These are phyloP conservation scores for Apodemus speciosus DNA, from an alignment of 2,113 vertebrate species.

Conservation along the genomic window DNA sequence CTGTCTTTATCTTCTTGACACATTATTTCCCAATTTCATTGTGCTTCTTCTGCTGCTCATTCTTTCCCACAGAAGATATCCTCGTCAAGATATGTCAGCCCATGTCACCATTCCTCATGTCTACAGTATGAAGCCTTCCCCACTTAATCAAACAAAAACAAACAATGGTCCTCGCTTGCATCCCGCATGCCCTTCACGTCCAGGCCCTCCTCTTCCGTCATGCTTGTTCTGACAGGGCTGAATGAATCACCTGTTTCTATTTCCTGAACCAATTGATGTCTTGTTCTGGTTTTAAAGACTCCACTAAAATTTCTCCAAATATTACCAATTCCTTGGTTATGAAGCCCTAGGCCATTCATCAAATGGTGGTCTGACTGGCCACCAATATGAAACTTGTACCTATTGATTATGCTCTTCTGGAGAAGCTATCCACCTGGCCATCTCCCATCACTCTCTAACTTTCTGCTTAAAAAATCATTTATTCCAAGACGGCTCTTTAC, in stretches of 20 bases:
- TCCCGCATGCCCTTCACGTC: rapidly evolving
- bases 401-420: background rate
- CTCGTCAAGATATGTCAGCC: background rate
- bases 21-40: conserved; percentile 58
- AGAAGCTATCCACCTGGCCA: background rate
- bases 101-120: background rate
- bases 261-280: background rate
- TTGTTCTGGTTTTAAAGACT: background rate
- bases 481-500: background rate
- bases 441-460: background rate
- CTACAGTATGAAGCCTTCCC: conserved; percentile 20
- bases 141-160: background rate
- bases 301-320: background rate
- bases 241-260: background rate
- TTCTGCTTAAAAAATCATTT: background rate
- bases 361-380: background rate
- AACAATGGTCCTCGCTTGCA: background rate
- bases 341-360: background rate
- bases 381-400: background rate
- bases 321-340: background rate
- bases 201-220: background rate
- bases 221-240: background rate
- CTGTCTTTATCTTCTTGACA: conserved; percentile 64
- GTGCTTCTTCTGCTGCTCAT: conserved; percentile 3
- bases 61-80: conserved; percentile 48